Conservation (phyloP, 2,888 invertebrate genomes). For the Cecidostiba fungosa region DNA sequence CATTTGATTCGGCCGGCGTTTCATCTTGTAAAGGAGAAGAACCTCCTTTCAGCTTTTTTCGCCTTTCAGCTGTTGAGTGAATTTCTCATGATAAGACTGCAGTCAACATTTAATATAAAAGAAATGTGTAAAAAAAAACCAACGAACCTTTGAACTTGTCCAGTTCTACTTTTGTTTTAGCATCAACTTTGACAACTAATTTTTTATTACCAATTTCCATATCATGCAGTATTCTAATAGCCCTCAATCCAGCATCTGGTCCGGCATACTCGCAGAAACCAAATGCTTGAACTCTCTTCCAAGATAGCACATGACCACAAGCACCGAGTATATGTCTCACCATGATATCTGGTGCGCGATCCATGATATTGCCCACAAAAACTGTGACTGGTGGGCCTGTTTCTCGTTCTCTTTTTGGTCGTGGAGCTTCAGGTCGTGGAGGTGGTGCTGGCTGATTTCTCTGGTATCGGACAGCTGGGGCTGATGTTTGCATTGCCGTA, state of each 20-base stretch:
- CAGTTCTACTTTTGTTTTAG: slow-evolving; percentile 96
- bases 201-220: slow-evolving; percentile 95
- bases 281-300: slow-evolving; percentile 99
- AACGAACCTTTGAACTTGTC: slow-evolving; percentile 93
- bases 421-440: slow-evolving; percentile 54
- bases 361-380: slow-evolving; percentile 98
- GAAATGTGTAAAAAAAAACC: background rate
- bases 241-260: slow-evolving; percentile 96
- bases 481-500: slow-evolving; percentile 79
- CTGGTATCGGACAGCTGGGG: slow-evolving; percentile 77
- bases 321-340: slow-evolving; percentile 94
- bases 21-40: slow-evolving; percentile 83
- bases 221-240: slow-evolving; percentile 95
- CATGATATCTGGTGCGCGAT: slow-evolving; percentile 97
- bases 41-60: slow-evolving; percentile 83
- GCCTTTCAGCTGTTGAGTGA: slow-evolving; percentile 82
- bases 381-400: slow-evolving; percentile 96
- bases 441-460: slow-evolving; percentile 74
- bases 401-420: slow-evolving; percentile 76
- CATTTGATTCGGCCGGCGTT: slow-evolving; percentile 82
- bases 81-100: background rate
- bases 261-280: slow-evolving; percentile 99
- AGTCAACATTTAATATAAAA: background rate
- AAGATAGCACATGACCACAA: slow-evolving; percentile 96
- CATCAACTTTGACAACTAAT: slow-evolving; percentile 97